Percentiles rank a stretch among this genome's conserved stretches.
Conservation (phyloP, 2,113 vertebrate genomes). For the Ochotona curzoniae region DNA sequence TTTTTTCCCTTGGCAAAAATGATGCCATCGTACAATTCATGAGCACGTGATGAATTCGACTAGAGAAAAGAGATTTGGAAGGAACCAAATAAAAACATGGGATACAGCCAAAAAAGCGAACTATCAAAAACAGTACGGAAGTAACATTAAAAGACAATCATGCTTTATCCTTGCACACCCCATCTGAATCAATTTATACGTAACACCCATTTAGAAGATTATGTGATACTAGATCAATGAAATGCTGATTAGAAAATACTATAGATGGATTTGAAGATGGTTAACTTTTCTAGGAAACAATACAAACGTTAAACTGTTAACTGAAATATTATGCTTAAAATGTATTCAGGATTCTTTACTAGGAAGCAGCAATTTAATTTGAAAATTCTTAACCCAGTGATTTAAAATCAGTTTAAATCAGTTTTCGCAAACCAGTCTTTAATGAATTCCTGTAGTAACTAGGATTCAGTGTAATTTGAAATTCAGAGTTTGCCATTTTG, state of each 20-base stretch:
- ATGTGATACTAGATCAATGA: background rate
- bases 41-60: too few species aligned
- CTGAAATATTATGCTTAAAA: background rate
- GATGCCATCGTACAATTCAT: too few species aligned
- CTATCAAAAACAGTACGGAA: too few species aligned
- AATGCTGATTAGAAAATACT: background rate
- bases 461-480: conserved; percentile 41
- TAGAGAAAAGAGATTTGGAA: too few species aligned
- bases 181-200: background rate
- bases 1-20: too few species aligned
- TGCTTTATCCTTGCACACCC: background rate
- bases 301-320: background rate
- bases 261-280: background rate
- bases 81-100: too few species aligned
- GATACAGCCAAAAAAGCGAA: too few species aligned
- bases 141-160: background rate
- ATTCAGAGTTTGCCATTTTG: conserved; percentile 55
- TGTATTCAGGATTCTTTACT: background rate
- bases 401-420: background rate
- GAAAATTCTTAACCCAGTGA: background rate
- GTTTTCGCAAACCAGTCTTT: background rate
- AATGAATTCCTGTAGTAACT: background rate
- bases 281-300: background rate
- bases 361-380: background rate
- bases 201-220: conserved; percentile 1